Evolutionary conservation across 2,888 invertebrate species (phyloP), one percentile per base, ranked within the genome.

Genomic region (Seira musarum): DNA sequence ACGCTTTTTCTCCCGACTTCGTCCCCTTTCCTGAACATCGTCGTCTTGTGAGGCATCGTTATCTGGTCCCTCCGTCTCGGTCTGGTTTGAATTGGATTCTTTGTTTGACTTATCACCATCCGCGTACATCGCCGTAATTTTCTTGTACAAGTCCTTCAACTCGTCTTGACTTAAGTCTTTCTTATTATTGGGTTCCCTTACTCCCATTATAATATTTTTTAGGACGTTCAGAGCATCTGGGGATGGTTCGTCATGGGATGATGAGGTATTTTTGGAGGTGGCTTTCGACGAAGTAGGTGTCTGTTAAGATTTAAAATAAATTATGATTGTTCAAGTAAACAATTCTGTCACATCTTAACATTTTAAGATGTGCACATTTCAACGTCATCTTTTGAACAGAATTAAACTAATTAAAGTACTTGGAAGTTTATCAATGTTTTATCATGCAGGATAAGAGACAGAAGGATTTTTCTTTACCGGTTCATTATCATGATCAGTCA

Each of bases 151-250:
- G 30, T 81, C 64, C 19, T 81, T 79, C 61, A 81, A 53, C 15
- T 74, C 79, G 1, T 68, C 78, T 1, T 78, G 76, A 46, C 82
- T 73, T 25, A n/a, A n/a, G n/a, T n/a, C n/a, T n/a, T n/a, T n/a
- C n/a, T n/a, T n/a, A n/a, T n/a, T n/a, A 19, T 63, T 65, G 5
- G 70, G 81, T 3, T 75, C 64, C 21, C 79, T 61, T 10, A 82
- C 72, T 57, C 68, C 65, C 17, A 74, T 46, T 13, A 84, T 53
- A 53, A 84, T 83, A 40, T 75, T 72, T 25, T 76, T 82, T 1
- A 84, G 17, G 24, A 82, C 72, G 22, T 69, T 68, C 19, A 82
- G 53, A 1, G 81, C 80, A n/a, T 83, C 83, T 15, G n/a, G n/a
- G n/a, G n/a, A n/a, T n/a, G n/a, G n/a, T n/a, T n/a, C n/a, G n/a